Conservation (phyloP, 2,888 invertebrate genomes). For the Muschampia plurimacula region DNA sequence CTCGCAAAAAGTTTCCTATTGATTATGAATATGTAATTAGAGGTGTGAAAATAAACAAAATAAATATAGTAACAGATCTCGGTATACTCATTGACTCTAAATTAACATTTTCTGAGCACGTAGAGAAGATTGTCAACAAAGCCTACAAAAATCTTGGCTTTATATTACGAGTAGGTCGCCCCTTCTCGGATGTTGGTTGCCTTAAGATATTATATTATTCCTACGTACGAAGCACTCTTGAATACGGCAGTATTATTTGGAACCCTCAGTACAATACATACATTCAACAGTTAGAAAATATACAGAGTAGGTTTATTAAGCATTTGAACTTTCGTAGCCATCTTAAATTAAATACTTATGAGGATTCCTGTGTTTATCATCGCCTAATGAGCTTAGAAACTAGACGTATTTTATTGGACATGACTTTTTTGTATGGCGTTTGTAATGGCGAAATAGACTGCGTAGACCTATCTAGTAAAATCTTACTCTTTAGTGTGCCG, state of each 20-base stretch:
- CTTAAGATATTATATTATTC: slow-evolving; percentile 21
- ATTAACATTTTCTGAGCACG: slow-evolving; percentile 22
- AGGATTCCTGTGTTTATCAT: too few relatives aligned
- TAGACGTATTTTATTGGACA: not conserved
- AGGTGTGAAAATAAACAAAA: too few relatives aligned
- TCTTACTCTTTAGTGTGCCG: not conserved
- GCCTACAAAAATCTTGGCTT: slow-evolving; percentile 35
- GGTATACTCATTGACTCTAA: slow-evolving; percentile 20
- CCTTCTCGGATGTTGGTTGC: slow-evolving; percentile 8
- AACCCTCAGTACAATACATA: too few relatives aligned
- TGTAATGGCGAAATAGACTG: slow-evolving; percentile 9
- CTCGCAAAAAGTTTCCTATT: slow-evolving; percentile 11
- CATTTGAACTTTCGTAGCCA: too few relatives aligned
- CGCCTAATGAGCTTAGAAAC: not conserved
- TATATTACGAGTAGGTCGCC: slow-evolving; percentile 10
- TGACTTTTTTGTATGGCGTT: slow-evolving; percentile 5
- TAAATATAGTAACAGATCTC: too few relatives aligned
- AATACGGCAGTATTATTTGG: slow-evolving; percentile 11
- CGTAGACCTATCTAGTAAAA: not conserved
- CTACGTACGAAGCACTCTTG: slow-evolving; percentile 29
- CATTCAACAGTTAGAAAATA: too few relatives aligned
- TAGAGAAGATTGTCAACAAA: slow-evolving; percentile 12
- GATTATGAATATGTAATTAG: too few relatives aligned
- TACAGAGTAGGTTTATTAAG: too few relatives aligned
- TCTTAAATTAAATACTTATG: too few relatives aligned